Conservation (phyloP, 2,797 vertebrate genomes). For the Diceros bicornis region DNA sequence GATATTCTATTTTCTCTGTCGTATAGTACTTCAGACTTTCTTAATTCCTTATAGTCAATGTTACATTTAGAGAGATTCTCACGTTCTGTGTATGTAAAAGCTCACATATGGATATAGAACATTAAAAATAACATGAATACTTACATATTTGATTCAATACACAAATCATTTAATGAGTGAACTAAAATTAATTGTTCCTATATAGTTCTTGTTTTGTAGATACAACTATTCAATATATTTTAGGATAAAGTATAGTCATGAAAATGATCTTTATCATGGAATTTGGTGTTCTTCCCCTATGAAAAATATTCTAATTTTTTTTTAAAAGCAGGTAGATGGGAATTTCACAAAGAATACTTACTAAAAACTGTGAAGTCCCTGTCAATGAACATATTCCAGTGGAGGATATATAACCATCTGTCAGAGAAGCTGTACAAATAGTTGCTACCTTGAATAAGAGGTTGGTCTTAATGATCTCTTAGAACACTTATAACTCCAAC, state of each 20-base stretch:
- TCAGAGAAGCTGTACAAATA: background rate
- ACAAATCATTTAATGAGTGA: background rate
- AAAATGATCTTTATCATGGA: background rate
- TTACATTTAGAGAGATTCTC: background rate
- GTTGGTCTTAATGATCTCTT: background rate
- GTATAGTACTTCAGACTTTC: background rate
- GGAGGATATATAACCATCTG: background rate
- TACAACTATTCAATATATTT: background rate
- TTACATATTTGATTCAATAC: background rate
- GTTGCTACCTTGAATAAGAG: background rate
- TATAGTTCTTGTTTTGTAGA: background rate
- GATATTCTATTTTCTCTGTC: background rate
- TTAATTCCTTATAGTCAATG: background rate
- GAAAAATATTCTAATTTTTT: background rate
- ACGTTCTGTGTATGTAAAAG: slow-evolving; percentile 30
- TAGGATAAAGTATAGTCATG: background rate
- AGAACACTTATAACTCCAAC: background rate
- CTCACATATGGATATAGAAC: background rate
- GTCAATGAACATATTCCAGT: background rate
- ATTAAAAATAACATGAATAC: background rate
- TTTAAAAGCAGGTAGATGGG: background rate
- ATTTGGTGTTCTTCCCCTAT: background rate
- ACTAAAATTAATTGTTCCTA: background rate
- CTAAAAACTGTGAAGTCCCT: background rate
- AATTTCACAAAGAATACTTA: slow-evolving; percentile 27